Conservation (phyloP, 2,888 invertebrate genomes). For the Platycheirus rosarum region DNA sequence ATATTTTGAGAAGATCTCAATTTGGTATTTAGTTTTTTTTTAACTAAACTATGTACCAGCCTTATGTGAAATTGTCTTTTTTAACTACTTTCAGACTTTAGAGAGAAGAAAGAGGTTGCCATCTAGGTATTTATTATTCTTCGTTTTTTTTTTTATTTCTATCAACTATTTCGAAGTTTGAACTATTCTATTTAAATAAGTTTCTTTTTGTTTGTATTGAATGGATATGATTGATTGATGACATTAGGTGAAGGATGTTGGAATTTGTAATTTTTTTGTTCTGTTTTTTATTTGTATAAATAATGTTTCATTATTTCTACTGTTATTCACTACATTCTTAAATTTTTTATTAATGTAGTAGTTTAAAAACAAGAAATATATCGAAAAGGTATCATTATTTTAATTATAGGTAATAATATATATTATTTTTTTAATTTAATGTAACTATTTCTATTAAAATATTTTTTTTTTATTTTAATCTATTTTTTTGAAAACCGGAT, state of each 20-base stretch:
- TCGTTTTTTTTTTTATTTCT: slow-evolving; percentile 8
- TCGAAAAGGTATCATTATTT: slow-evolving; percentile 33
- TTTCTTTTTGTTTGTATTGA: slow-evolving; percentile 43
- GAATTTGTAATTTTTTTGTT: slow-evolving; percentile 35
- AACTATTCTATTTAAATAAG: slow-evolving; percentile 60
- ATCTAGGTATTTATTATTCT: slow-evolving; percentile 13
- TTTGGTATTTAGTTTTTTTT: neutral
- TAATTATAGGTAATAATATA: slow-evolving; percentile 23
- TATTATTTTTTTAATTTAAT: slow-evolving; percentile 25
- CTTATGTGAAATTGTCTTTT: neutral
- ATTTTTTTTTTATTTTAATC: slow-evolving; percentile 35
- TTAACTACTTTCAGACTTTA: slow-evolving; percentile 22
- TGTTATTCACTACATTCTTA: slow-evolving; percentile 5
- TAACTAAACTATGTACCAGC: neutral
- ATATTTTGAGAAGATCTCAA: neutral
- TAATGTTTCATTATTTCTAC: slow-evolving; percentile 12
- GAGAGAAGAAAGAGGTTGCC: slow-evolving; percentile 1
- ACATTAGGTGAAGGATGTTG: slow-evolving; percentile 57
- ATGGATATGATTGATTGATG: slow-evolving; percentile 64
- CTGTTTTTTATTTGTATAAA: slow-evolving; percentile 14
- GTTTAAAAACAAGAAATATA: slow-evolving; percentile 22
- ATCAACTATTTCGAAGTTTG: slow-evolving; percentile 52
- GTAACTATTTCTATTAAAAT: slow-evolving; percentile 32
- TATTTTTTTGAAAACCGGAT: slow-evolving; percentile 63
- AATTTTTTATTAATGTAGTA: slow-evolving; percentile 18